Percentiles rank a stretch among this genome's conserved stretches.
Evolutionary conservation across 2,797 vertebrate genomes (phyloP).

Genomic region (Coreius guichenoti): DNA sequence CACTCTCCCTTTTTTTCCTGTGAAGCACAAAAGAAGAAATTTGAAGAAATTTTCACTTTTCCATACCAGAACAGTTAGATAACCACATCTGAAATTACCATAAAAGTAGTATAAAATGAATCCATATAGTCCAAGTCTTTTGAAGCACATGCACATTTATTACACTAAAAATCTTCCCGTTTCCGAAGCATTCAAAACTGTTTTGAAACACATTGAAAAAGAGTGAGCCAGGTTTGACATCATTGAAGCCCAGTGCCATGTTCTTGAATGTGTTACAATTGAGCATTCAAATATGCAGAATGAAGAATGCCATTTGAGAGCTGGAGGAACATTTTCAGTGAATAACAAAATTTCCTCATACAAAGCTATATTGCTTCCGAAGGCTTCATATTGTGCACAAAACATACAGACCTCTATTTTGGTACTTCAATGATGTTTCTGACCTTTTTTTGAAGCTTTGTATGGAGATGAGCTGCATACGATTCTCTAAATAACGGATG

Average conservation of each 20-base stretch:
- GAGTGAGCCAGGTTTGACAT: background rate
- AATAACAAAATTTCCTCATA: background rate
- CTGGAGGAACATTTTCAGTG: background rate
- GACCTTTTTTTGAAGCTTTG: background rate
- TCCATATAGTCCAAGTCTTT: background rate
- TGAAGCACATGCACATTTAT: background rate
- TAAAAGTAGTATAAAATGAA: background rate
- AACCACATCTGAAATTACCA: background rate
- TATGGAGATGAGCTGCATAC: background rate
- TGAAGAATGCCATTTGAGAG: background rate
- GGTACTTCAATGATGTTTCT: background rate
- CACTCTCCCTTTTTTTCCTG: too few relatives aligned
- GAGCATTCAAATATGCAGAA: background rate
- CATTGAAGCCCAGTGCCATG: background rate
- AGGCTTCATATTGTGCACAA: background rate
- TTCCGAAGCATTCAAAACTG: background rate
- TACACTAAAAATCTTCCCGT: background rate
- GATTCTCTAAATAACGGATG: background rate
- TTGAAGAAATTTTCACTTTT: background rate
- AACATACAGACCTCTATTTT: background rate
- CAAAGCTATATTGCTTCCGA: slow-evolving; percentile 1
- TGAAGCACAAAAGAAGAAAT: background rate
- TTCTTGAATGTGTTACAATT: background rate
- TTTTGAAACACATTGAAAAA: background rate
- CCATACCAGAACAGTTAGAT: background rate